Base-by-base conservation (phyloP, 1,140 invertebrate genomes). In the Hesperophylax magnus region DNA sequence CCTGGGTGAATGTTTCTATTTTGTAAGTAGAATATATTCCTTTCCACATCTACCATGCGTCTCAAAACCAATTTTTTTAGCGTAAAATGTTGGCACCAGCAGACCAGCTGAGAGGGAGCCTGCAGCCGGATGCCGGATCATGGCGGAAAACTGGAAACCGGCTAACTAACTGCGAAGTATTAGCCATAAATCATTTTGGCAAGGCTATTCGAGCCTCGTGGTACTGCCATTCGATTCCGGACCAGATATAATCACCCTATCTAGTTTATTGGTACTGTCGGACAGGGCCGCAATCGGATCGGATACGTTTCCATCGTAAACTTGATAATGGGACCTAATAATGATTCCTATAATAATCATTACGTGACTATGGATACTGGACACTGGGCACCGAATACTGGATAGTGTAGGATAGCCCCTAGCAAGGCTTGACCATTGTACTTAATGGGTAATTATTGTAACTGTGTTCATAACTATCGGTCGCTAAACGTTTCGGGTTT, bases 131-230 rank as follows among this genome's bases (percentile, higher is more conserved):
- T 27, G 27, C 27, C 27, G 39, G 69, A 72, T 72, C 69, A 52
- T 47, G 18, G 34, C 27, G 75, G 54, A 47, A 47, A 47, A 47
- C 39, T 47, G 58, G 31, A 20, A 56, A 22, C 82, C 20, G 78
- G 61, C 80, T 84, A 84, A 84, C 83, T 84, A 82, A 84, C 83
- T 84, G 83, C 83, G 80, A 84, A 84, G 83, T 84, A 84, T 84
- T 79, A 78, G 74, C 75, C 52, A 78, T 84, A 84, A 84, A 84
- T 84, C 83, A 84, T 84, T 82, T 84, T 80, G 78, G 60, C 78
- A 75, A 61, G 78, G 83, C 83, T 82, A 84, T 84, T 84, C 81
- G 83, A 82, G 80, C 80, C 83, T 81, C 83, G 81, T 78, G 83
- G 74, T 80, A 82, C 79, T 83, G 82, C 77, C 76, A 84, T 84